Evolutionary conservation across 23 tunicate genomes (phyloP).

Genomic region (Ciona savignyi): DNA sequence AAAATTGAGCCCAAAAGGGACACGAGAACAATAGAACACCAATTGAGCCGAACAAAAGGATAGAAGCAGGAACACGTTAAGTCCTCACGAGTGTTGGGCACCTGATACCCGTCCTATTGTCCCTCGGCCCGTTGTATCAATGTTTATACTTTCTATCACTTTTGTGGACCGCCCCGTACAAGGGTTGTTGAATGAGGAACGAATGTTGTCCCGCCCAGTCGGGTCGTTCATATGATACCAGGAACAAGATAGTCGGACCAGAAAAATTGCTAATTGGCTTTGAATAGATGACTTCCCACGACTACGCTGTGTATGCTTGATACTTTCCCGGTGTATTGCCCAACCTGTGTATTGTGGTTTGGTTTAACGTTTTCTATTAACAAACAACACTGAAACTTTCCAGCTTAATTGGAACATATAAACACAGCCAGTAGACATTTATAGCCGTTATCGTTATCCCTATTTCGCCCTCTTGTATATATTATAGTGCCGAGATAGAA

Average conservation of each 20-base stretch:
- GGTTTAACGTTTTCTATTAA: too few species aligned
- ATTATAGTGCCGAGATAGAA: too few species aligned
- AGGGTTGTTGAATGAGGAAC: not conserved
- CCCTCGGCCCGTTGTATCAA: not conserved
- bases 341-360: too few species aligned
- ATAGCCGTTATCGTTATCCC: too few species aligned
- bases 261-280: not conserved
- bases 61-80: not conserved
- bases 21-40: not conserved
- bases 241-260: not conserved
- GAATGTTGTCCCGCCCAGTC: slow-evolving; percentile 5
- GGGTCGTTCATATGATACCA: not conserved
- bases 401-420: too few species aligned
- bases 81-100: not conserved
- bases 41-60: not conserved
- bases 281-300: not conserved
- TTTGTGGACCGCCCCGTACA: slow-evolving; percentile 27
- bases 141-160: slow-evolving; percentile 15
- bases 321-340: too few species aligned
- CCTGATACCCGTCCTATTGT: not conserved
- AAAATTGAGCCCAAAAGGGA: not conserved
- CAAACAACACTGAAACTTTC: too few species aligned
- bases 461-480: too few species aligned
- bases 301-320: not conserved
- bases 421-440: too few species aligned